These are phyloP conservation scores for Clunio marinus DNA, from an alignment of 2,888 invertebrate species.

Conservation along the genomic window DNA sequence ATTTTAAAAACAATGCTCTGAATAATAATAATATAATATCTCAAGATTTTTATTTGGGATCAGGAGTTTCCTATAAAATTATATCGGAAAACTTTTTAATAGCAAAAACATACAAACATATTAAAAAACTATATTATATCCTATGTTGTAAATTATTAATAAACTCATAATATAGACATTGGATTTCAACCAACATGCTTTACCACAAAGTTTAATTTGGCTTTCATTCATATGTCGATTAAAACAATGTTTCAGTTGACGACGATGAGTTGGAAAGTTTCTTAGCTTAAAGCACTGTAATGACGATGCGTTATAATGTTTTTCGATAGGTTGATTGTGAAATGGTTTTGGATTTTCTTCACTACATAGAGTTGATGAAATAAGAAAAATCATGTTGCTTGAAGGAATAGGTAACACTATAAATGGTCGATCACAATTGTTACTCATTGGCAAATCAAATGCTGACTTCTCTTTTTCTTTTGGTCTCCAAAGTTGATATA, in stretches of 20 bases:
- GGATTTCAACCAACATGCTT: conserved; percentile 11
- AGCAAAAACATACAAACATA: too few relatives aligned
- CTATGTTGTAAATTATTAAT: conserved; percentile 1
- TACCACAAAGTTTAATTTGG: conserved; percentile 31
- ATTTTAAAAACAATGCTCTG: too few relatives aligned
- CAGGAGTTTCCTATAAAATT: too few relatives aligned
- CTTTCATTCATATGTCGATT: conserved; percentile 26
- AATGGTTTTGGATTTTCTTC: conserved; percentile 51
- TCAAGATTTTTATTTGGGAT: too few relatives aligned
- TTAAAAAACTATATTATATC: too few relatives aligned
- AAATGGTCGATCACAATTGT: conserved; percentile 56
- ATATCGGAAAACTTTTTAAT: too few relatives aligned
- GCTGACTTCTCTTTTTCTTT: conserved; percentile 52
- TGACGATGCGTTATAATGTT: conserved; percentile 49
- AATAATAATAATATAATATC: too few relatives aligned
- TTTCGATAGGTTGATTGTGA: conserved; percentile 50
- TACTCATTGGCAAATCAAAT: conserved; percentile 12
- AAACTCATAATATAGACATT: conserved; percentile 14
- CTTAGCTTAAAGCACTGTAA: conserved; percentile 3
- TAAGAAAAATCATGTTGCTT: conserved; percentile 73
- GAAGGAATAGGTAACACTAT: conserved; percentile 69
- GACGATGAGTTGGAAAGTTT: background rate
- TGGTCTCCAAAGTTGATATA: conserved; percentile 55
- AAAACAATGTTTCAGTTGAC: conserved; percentile 24
- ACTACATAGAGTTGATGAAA: conserved; percentile 65